Conservation (phyloP, 2,797 vertebrate species). For the Macropus fuliginosus region DNA sequence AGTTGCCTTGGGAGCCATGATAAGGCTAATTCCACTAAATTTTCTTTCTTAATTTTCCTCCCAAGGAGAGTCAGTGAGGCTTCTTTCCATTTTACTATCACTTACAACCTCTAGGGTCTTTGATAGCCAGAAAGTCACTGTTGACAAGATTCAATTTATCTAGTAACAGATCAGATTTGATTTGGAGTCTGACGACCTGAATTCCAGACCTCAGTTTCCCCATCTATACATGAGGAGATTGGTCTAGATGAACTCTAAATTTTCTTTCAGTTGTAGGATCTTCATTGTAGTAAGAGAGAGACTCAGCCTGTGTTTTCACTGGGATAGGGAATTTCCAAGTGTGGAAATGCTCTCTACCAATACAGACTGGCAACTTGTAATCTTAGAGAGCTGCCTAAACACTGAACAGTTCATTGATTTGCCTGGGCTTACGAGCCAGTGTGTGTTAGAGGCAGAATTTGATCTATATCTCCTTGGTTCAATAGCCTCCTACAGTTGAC, state of each 20-base stretch:
- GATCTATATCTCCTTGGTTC: not conserved
- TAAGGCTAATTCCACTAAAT: not conserved
- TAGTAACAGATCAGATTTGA: not conserved
- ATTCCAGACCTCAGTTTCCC: not conserved
- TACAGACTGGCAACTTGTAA: not conserved
- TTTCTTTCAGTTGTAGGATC: not conserved
- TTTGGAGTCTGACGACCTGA: not conserved
- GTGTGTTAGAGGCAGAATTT: not conserved
- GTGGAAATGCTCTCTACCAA: not conserved
- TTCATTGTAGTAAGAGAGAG: not conserved
- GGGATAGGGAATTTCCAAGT: not conserved
- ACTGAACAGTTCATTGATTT: not conserved
- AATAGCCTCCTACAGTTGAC: not conserved
- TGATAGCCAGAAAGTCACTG: not conserved
- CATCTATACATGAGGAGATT: not conserved
- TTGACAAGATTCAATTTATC: not conserved
- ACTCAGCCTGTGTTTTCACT: not conserved
- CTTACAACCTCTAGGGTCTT: not conserved
- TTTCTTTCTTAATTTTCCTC: not conserved
- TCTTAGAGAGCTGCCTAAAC: not conserved
- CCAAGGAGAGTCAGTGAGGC: not conserved
- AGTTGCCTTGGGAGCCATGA: not conserved
- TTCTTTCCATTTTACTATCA: not conserved
- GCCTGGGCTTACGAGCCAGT: not conserved
- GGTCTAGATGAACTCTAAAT: not conserved